Evolutionary conservation across 2,797 vertebrate species (phyloP), one percentile per base, ranked within the genome.

Genomic region (Percopsis omiscomaycus): DNA sequence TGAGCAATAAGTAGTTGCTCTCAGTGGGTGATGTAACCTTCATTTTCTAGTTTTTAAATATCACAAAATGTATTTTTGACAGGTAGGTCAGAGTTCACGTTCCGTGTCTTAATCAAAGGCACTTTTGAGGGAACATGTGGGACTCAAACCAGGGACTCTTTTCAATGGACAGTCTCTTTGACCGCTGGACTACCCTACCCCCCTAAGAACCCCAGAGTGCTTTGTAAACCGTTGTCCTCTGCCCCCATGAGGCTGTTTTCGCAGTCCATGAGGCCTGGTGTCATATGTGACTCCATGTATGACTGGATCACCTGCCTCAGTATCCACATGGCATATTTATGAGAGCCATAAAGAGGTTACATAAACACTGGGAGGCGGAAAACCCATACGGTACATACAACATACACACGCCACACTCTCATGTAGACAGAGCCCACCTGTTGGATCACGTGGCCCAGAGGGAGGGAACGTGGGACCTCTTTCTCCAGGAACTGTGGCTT

Each of bases 311-410:
- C 44, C 13, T 2, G 4, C 3, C 61, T 28, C 49, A 6, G 49
- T 44, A 46, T 58, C 15, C 55, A 5, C 59, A 27, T 50, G 77
- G 58, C 73, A 71, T 9, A 2, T 82, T 78, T 73, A 75, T 64
- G 65, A 74, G 65, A 59, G 69, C 70, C 37, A 70, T 57, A 63
- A 32, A 1, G 15, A 51, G 69, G 69, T 84, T 82, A 79, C 45
- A 12, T 47, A 73, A 84, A 85, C 76, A 74, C 1, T 4, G 0
- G 2, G 3, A 16, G 22, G 22, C 22, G 22, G 59, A 64, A 61
- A 53, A 55, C 47, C 73, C 69, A 69, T 6, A 4, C 12, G n/a
- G n/a, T n/a, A 42, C 27, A 54, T 30, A 61, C n/a, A 27, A 45
- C 49, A 14, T 46, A 68, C 54, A 67, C 56, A 70, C 53, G 65